Evolutionary conservation across 1,140 invertebrate genomes (phyloP).

Genomic region (Schmidtea mediterranea): DNA sequence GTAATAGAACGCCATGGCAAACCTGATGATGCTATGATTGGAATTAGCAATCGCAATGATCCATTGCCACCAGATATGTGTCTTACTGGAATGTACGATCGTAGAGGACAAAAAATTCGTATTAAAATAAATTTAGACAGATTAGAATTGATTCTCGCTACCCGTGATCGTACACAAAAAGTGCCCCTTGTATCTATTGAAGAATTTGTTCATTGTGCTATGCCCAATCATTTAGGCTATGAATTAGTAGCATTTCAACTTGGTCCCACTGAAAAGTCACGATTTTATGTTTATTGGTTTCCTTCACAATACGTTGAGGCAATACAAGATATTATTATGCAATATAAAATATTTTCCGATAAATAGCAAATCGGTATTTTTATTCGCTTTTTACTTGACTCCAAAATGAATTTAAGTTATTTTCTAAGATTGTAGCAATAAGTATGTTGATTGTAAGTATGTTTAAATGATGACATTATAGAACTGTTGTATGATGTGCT

Average conservation of each 20-base stretch:
- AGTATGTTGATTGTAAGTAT: too few species aligned
- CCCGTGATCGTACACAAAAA: too few species aligned
- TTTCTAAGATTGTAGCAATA: too few species aligned
- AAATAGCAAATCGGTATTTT: too few species aligned
- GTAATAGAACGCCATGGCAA: conserved; percentile 55
- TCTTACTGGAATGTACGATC: conserved; percentile 63
- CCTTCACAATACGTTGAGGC: conserved; percentile 60
- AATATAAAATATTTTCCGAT: too few species aligned
- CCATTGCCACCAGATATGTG: conserved; percentile 45
- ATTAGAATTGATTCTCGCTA: too few species aligned
- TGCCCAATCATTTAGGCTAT: conserved; percentile 12
- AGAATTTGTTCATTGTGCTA: conserved; percentile 9
- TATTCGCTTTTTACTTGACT: too few species aligned
- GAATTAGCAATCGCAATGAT: conserved; percentile 52
- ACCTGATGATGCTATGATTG: conserved; percentile 62
- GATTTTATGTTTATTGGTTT: conserved; percentile 81
- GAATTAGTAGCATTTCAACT: conserved; percentile 43
- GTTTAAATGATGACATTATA: too few species aligned
- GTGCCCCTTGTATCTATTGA: conserved; percentile 6
- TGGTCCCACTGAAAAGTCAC: conserved; percentile 55
- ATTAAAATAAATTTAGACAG: conserved; percentile 63
- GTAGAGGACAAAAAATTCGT: conserved; percentile 62
- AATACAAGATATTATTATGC: conserved; percentile 40
- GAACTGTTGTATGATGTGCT: too few species aligned
- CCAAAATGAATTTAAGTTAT: too few species aligned